Conservation (phyloP, 2,888 invertebrate genomes). For the Pterostichus niger region DNA sequence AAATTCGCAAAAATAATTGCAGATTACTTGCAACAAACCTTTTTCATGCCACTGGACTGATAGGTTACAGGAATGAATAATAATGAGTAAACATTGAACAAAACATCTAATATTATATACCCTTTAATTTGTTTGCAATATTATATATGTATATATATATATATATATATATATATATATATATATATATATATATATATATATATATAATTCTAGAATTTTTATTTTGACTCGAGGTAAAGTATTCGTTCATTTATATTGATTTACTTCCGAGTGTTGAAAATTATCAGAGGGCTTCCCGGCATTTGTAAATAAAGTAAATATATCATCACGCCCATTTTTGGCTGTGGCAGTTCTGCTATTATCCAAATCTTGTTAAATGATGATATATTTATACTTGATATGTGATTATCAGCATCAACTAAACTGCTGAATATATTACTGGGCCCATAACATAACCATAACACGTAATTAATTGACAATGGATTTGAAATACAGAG, state of each 20-base stretch:
- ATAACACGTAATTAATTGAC: constrained; percentile 11
- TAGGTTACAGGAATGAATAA: no score
- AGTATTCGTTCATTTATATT: neutral
- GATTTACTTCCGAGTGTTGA: neutral
- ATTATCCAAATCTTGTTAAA: constrained; percentile 7
- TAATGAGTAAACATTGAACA: no score
- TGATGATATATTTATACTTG: neutral
- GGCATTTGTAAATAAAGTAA: constrained; percentile 3
- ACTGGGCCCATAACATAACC: constrained; percentile 1
- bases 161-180: no score
- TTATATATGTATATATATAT: no score
- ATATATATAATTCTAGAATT: no score
- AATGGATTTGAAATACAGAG: neutral
- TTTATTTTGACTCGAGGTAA: no score
- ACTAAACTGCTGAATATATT: neutral
- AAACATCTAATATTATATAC: no score
- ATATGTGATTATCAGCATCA: constrained; percentile 9
- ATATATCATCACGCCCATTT: constrained; percentile 9
- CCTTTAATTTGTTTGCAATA: no score
- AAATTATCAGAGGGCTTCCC: neutral
- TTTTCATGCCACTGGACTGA: no score
- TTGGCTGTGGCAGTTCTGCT: neutral
- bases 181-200: no score
- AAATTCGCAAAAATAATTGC: no score
- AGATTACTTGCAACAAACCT: no score